These are phyloP conservation scores for Monomorium pharaonis DNA, from an alignment of 1,140 invertebrate genomes.

Conservation along the genomic window DNA sequence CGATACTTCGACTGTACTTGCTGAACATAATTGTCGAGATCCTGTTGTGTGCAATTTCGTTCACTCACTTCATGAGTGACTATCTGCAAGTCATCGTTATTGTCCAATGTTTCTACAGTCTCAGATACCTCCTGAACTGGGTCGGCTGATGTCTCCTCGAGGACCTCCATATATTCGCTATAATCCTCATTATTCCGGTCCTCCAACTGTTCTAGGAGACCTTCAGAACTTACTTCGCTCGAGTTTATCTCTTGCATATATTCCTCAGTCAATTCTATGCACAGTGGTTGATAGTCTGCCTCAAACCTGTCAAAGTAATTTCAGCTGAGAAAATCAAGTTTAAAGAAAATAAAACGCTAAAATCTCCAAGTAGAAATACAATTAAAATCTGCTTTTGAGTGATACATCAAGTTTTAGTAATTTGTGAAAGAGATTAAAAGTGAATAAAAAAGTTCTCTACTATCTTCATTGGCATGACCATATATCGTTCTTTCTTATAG, in stretches of 20 bases:
- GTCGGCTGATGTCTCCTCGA: conserved; percentile 74
- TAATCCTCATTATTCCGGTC: conserved; percentile 81
- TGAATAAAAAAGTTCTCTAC: too few species aligned
- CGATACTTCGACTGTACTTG: conserved; percentile 80
- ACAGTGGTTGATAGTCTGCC: conserved; percentile 78
- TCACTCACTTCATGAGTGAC: not conserved
- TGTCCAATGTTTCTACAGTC: conserved; percentile 55
- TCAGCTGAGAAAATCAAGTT: not conserved
- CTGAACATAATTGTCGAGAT: conserved; percentile 72
- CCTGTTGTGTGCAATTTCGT: conserved; percentile 50
- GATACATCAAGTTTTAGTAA: too few species aligned
- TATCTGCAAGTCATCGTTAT: conserved; percentile 6
- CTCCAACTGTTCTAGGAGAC: conserved; percentile 81
- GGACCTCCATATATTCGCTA: conserved; percentile 81
- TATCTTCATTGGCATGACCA: too few species aligned
- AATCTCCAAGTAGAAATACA: not conserved
- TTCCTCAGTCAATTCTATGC: conserved; percentile 80
- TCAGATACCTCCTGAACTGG: conserved; percentile 63
- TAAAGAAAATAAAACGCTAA: not conserved
- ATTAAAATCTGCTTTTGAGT: not conserved
- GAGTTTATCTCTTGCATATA: conserved; percentile 81
- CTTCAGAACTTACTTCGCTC: conserved; percentile 75
- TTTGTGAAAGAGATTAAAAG: too few species aligned
- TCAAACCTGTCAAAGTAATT: conserved; percentile 75
- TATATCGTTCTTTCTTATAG: too few species aligned